These are phyloP conservation scores for Pristionchus exspectatus DNA, from an alignment of 2,888 invertebrate species.

Conservation along the genomic window DNA sequence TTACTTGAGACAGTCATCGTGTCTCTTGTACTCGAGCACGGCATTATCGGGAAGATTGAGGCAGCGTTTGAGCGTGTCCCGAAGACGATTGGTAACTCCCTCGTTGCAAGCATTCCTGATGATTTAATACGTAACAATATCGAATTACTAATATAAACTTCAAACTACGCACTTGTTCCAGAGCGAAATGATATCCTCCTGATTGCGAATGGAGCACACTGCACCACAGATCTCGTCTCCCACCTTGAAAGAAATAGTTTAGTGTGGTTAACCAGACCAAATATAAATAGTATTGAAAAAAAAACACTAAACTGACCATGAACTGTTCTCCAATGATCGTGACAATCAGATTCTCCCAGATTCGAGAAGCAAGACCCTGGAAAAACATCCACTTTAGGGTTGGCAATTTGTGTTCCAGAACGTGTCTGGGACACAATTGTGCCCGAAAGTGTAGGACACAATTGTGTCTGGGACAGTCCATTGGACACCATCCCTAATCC, in stretches of 20 bases:
- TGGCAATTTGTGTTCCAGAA: not conserved
- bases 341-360: constrained; percentile 98
- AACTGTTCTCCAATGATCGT: constrained; percentile 89
- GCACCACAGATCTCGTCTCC: constrained; percentile 96
- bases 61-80: constrained; percentile 94
- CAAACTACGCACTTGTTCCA: constrained; percentile 64
- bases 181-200: constrained; percentile 81
- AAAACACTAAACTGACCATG: constrained; percentile 49
- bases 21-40: constrained; percentile 91
- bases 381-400: not conserved
- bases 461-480: no score
- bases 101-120: constrained; percentile 90
- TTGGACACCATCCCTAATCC: no score
- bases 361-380: constrained; percentile 92
- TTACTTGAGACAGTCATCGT: constrained; percentile 86
- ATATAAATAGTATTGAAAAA: not conserved
- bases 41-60: constrained; percentile 94
- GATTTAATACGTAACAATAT: not conserved
- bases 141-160: not conserved
- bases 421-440: no score
- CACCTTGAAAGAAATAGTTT: constrained; percentile 84
- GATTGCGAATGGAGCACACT: constrained; percentile 94
- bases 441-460: no score
- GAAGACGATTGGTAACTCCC: constrained; percentile 90
- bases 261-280: constrained; percentile 84